A percentile compares a stretch with the other conserved stretches of the same genome.
Conservation (phyloP, 2,888 invertebrate genomes). For the Globia sparganii region DNA sequence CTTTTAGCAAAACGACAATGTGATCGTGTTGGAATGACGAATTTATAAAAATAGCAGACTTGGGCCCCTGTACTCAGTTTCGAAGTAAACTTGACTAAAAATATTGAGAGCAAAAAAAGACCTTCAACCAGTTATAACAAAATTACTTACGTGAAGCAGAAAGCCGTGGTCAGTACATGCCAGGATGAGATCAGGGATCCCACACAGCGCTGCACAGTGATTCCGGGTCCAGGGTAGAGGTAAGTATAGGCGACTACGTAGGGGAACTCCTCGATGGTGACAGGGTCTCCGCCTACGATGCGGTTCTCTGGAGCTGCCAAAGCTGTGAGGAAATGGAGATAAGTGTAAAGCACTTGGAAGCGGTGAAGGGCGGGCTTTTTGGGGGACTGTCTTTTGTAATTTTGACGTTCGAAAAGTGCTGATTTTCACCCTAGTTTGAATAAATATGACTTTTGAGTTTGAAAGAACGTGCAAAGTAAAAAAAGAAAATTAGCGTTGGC, state of each 20-base stretch:
- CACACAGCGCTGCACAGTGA: constrained; percentile 79
- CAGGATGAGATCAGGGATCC: constrained; percentile 80
- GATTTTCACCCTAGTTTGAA: no score
- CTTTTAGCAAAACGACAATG: no score
- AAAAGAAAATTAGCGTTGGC: background rate
- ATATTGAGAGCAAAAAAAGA: background rate
- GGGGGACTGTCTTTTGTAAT: no score
- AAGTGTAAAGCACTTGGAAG: no score
- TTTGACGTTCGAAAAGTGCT: no score
- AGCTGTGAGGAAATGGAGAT: constrained; percentile 56
- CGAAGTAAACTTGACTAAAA: background rate
- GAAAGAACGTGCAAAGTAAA: no score
- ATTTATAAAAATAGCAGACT: no score
- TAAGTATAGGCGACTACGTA: constrained; percentile 74
- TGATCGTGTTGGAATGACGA: no score
- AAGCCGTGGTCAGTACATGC: constrained; percentile 76
- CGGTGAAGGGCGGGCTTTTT: no score
- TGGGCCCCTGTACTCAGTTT: no score
- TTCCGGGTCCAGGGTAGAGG: constrained; percentile 73
- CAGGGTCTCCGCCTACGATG: constrained; percentile 76
- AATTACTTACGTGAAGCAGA: constrained; percentile 78
- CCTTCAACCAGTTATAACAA: background rate
- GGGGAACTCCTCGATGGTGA: constrained; percentile 76
- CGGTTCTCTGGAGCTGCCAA: constrained; percentile 74
- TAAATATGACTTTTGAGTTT: no score